Percentiles rank a stretch among this genome's conserved stretches.
These are phyloP conservation scores for Beroe ovata DNA, from an alignment of 37 sponge, comb jelly and placozoan species.

Conservation along the genomic window DNA sequence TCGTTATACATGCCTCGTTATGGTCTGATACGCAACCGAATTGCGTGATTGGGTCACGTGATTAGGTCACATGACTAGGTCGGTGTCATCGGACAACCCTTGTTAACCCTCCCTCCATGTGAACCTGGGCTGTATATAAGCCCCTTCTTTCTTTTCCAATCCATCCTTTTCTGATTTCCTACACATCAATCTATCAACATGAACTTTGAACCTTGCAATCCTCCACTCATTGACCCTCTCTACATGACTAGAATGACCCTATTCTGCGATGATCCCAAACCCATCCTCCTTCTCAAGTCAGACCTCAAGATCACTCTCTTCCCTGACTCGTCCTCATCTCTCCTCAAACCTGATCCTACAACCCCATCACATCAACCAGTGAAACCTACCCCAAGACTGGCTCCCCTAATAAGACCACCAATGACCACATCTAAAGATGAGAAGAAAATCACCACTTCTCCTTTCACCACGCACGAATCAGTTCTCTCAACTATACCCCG, in stretches of 20 bases:
- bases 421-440: background rate
- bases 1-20: too few species aligned
- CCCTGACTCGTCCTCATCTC: background rate
- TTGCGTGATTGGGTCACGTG: too few species aligned
- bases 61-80: too few species aligned
- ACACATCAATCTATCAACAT: slow-evolving; percentile 32
- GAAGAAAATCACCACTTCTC: background rate
- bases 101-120: background rate
- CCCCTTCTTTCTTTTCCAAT: too few species aligned
- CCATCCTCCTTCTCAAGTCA: background rate
- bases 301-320: background rate
- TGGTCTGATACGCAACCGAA: too few species aligned
- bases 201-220: slow-evolving; percentile 65
- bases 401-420: background rate
- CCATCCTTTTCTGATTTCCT: too few species aligned
- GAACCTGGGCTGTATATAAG: background rate
- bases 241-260: background rate
- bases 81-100: background rate
- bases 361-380: background rate
- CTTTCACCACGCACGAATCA: background rate
- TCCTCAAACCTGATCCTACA: background rate
- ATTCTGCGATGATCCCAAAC: background rate
- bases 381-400: background rate
- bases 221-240: slow-evolving; percentile 50
- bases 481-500: background rate